Conservation (phyloP, 2,797 vertebrate genomes). For the Trematomus bernacchii region DNA sequence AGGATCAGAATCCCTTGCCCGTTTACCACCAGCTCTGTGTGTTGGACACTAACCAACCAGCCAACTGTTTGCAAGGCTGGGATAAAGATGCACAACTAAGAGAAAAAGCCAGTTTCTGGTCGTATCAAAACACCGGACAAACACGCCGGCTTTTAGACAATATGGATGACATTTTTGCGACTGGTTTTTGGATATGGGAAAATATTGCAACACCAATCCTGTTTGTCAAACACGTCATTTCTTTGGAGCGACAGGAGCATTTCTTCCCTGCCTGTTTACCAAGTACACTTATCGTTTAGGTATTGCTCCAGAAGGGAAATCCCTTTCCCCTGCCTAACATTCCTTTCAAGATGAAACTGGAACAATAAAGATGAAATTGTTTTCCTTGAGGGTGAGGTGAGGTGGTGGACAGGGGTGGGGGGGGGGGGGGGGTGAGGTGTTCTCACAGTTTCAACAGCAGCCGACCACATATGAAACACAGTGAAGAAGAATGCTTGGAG, state of each 20-base stretch:
- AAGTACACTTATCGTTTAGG: conserved; percentile 17
- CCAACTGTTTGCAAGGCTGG: no score
- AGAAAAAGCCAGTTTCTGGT: no score
- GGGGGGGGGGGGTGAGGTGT: conserved; percentile 37
- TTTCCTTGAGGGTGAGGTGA: conserved; percentile 38
- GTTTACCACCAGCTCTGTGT: no score
- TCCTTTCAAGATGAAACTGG: conserved; percentile 37
- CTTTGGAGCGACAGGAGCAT: not conserved
- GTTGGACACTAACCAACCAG: no score
- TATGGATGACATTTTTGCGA: no score
- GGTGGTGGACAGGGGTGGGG: not conserved
- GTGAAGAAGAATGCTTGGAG: conserved; percentile 57
- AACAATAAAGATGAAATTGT: conserved; percentile 51
- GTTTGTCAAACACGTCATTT: not conserved
- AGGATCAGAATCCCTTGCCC: no score
- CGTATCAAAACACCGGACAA: no score
- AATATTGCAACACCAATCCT: not conserved
- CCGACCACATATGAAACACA: conserved; percentile 64
- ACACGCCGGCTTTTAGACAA: no score
- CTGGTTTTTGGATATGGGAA: no score
- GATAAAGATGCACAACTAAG: no score
- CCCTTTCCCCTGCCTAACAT: conserved; percentile 42
- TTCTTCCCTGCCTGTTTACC: not conserved
- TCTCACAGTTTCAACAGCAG: conserved; percentile 49
- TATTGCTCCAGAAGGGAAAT: conserved; percentile 60